A percentile compares a stretch with the other conserved stretches of the same genome.
Conservation (phyloP, 2,888 invertebrate genomes). For the Salpingus planirostris region DNA sequence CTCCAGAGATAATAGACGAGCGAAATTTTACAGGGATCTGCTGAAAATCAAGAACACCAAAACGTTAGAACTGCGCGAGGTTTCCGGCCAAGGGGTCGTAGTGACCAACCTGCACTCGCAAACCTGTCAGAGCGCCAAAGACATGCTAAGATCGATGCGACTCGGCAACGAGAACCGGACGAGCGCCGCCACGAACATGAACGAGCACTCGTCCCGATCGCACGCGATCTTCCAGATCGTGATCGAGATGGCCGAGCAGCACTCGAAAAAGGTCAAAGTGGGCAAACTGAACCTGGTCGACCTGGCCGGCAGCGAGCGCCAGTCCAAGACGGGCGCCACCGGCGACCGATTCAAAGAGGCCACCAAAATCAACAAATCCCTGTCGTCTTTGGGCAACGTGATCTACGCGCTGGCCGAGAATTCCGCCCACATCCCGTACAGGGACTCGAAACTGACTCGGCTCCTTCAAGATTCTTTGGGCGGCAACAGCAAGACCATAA, state of each 20-base stretch:
- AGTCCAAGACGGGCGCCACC: constrained; percentile 92
- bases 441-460: constrained; percentile 94
- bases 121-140: constrained; percentile 87
- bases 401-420: constrained; percentile 95
- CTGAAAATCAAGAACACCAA: constrained; percentile 50
- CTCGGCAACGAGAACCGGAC: constrained; percentile 89
- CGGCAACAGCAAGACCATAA: constrained; percentile 90
- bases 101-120: constrained; percentile 92
- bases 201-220: constrained; percentile 94
- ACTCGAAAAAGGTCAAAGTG: constrained; percentile 56
- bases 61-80: constrained; percentile 54
- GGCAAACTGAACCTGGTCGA: constrained; percentile 97
- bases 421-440: constrained; percentile 92
- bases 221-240: constrained; percentile 99
- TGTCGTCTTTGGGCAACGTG: constrained; percentile 96
- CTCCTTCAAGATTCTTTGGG: constrained; percentile 96
- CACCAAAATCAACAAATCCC: constrained; percentile 92
- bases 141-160: constrained; percentile 91
- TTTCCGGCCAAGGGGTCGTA: constrained; percentile 73
- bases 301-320: constrained; percentile 95
- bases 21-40: constrained; percentile 61
- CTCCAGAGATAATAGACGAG: too few relatives aligned
- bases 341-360: constrained; percentile 92
- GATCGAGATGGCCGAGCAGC: constrained; percentile 82
- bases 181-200: constrained; percentile 61